These are phyloP conservation scores for Dryadula phaetusa DNA, from an alignment of 2,888 invertebrate genomes.

Conservation along the genomic window DNA sequence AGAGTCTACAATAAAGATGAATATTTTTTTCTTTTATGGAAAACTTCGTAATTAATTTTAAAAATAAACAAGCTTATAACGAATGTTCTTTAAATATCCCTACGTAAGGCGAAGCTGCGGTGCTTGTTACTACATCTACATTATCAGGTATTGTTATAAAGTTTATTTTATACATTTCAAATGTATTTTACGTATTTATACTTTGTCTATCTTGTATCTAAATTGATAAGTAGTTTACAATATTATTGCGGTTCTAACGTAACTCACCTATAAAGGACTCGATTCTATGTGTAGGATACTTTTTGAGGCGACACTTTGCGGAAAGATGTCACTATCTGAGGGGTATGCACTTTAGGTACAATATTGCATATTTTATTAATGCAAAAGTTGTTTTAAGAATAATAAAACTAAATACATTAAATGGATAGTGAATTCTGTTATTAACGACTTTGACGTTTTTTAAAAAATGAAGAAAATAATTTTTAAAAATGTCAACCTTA, in stretches of 20 bases:
- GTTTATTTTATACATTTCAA: background rate
- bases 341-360: background rate
- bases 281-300: constrained; percentile 60
- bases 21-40: no score
- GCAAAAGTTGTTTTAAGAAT: background rate
- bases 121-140: background rate
- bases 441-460: no score
- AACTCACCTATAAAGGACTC: constrained; percentile 63
- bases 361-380: background rate
- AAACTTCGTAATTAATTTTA: constrained; percentile 1
- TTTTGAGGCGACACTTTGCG: constrained; percentile 32
- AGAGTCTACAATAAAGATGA: no score
- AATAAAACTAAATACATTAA: background rate
- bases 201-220: constrained; percentile 1
- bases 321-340: constrained; percentile 26
- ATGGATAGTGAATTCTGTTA: no score
- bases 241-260: constrained; percentile 58
- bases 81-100: background rate
- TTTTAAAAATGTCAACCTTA: no score
- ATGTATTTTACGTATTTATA: background rate
- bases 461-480: no score
- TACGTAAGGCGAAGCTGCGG: background rate
- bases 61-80: background rate
- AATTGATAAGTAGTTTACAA: constrained; percentile 28
- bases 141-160: background rate